These are phyloP conservation scores for Heterotis niloticus DNA, from an alignment of 2,113 vertebrate species.

Conservation along the genomic window DNA sequence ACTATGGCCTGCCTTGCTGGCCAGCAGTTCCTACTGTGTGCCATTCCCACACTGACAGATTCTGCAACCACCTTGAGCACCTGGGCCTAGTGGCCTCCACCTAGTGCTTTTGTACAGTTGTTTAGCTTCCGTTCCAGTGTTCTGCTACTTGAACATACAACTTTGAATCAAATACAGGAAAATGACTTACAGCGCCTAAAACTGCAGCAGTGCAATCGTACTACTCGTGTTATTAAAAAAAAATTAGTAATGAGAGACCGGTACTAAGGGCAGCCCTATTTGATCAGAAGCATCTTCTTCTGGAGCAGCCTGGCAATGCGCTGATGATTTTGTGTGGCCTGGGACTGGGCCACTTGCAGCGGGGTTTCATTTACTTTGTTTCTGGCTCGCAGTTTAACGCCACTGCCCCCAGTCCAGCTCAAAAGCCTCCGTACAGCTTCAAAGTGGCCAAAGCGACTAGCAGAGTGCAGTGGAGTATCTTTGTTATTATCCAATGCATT, in stretches of 20 bases:
- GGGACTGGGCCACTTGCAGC: constrained; percentile 61
- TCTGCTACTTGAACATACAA: too few relatives aligned
- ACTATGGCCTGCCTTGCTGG: too few relatives aligned
- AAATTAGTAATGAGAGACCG: neutral
- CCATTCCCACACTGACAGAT: too few relatives aligned
- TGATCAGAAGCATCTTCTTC: constrained; percentile 70
- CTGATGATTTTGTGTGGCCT: constrained; percentile 49
- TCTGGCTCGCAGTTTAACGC: constrained; percentile 52
- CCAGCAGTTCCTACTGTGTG: too few relatives aligned
- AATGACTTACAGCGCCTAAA: neutral
- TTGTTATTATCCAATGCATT: constrained; percentile 64
- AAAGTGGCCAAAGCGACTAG: constrained; percentile 58
- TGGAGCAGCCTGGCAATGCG: constrained; percentile 58
- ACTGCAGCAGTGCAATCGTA: neutral
- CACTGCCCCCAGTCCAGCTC: constrained; percentile 53
- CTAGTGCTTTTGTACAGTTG: too few relatives aligned
- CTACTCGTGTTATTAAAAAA: neutral
- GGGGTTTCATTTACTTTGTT: constrained; percentile 68
- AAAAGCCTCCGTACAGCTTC: constrained; percentile 51
- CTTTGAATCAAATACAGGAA: neutral
- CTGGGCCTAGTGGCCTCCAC: too few relatives aligned
- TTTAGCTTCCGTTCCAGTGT: too few relatives aligned
- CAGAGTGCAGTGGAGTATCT: constrained; percentile 67
- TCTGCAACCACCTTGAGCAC: too few relatives aligned
- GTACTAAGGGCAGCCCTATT: constrained; percentile 42